Evolutionary conservation across 2,888 invertebrate genomes (phyloP).

Genomic region (Mythimna ferrago): DNA sequence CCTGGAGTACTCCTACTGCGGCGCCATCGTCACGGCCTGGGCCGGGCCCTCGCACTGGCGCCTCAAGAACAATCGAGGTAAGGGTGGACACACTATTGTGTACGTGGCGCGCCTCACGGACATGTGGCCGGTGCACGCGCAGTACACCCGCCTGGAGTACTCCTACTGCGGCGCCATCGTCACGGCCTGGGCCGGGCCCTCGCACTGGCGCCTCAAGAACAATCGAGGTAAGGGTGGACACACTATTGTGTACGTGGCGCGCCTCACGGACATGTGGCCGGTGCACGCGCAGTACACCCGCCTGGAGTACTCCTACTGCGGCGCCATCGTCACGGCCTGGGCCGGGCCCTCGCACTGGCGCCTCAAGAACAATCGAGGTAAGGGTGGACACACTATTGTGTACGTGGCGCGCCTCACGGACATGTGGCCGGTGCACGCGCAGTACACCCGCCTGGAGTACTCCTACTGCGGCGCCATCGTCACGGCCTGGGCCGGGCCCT

Average conservation of each 20-base stretch:
- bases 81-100: background rate
- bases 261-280: slow-evolving; percentile 86
- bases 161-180: slow-evolving; percentile 92
- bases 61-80: slow-evolving; percentile 89
- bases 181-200: slow-evolving; percentile 95
- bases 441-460: slow-evolving; percentile 92
- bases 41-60: slow-evolving; percentile 97
- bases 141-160: slow-evolving; percentile 92
- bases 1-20: slow-evolving; percentile 93
- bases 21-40: slow-evolving; percentile 92
- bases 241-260: slow-evolving; percentile 52
- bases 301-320: slow-evolving; percentile 93
- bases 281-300: slow-evolving; percentile 82
- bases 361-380: slow-evolving; percentile 89
- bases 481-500: slow-evolving; percentile 95
- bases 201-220: slow-evolving; percentile 94
- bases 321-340: slow-evolving; percentile 92
- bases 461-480: slow-evolving; percentile 92
- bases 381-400: background rate
- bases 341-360: slow-evolving; percentile 97
- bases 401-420: slow-evolving; percentile 73
- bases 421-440: slow-evolving; percentile 86
- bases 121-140: slow-evolving; percentile 86
- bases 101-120: slow-evolving; percentile 73
- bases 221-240: slow-evolving; percentile 73